Conservation (phyloP, 2,888 invertebrate genomes). For the Xanthostigma xanthostigma region DNA sequence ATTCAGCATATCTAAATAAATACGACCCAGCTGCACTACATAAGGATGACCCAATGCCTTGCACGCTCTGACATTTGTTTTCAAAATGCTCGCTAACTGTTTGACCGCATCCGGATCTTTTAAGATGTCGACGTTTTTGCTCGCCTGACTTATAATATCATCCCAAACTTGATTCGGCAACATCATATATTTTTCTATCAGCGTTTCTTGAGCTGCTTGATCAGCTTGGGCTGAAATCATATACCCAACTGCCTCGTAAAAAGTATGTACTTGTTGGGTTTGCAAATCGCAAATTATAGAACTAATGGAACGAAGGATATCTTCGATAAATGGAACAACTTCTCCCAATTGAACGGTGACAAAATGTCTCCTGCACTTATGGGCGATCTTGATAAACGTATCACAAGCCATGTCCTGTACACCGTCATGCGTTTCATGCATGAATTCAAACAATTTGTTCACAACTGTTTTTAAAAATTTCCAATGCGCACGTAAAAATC, state of each 20-base stretch:
- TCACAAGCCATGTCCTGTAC: slow-evolving; percentile 99
- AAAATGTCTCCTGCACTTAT: slow-evolving; percentile 96
- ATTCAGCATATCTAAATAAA: slow-evolving; percentile 98
- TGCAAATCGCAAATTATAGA: slow-evolving; percentile 98
- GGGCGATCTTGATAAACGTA: slow-evolving; percentile 98
- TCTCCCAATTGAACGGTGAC: slow-evolving; percentile 93
- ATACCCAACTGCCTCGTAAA: slow-evolving; percentile 98
- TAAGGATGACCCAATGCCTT: slow-evolving; percentile 95
- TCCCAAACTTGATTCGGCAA: slow-evolving; percentile 97
- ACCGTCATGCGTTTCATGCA: slow-evolving; percentile 99
- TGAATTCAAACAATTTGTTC: slow-evolving; percentile 99
- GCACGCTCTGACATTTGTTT: slow-evolving; percentile 98
- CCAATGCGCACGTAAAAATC: slow-evolving; percentile 99
- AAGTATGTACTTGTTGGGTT: slow-evolving; percentile 96
- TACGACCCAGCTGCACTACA: slow-evolving; percentile 85
- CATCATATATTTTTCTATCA: slow-evolving; percentile 95
- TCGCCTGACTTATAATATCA: slow-evolving; percentile 92
- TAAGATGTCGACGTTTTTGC: slow-evolving; percentile 89
- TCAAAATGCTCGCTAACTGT: slow-evolving; percentile 93
- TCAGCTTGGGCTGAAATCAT: slow-evolving; percentile 97
- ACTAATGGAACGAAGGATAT: slow-evolving; percentile 90
- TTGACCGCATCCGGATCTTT: slow-evolving; percentile 94
- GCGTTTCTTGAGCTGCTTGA: slow-evolving; percentile 74
- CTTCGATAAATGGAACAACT: slow-evolving; percentile 94
- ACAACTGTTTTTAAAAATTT: slow-evolving; percentile 99